phyloP scores from a whole-genome alignment of 2,888 invertebrate genomes.

The Cryptocheilus praepositus region DNA sequence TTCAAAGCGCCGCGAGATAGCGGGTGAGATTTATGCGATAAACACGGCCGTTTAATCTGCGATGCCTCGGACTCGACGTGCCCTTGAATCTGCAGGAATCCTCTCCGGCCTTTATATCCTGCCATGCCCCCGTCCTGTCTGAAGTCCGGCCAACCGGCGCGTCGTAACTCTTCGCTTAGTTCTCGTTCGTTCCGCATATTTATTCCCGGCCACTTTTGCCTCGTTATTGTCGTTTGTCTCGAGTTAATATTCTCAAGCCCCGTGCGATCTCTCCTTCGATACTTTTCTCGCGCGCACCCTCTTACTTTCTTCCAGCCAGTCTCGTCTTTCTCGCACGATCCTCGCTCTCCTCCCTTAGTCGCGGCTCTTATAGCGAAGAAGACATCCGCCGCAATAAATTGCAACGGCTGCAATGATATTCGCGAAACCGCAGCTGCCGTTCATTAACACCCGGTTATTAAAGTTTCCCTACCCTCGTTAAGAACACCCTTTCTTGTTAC shows the following conservation, averaged over 20 bases:
- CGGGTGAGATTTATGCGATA: no score
- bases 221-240: constrained; percentile 28
- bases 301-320: neutral
- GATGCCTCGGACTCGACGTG: no score
- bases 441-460: constrained; percentile 53
- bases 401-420: constrained; percentile 32
- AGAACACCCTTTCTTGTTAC: constrained; percentile 31
- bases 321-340: neutral
- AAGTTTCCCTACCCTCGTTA: constrained; percentile 37
- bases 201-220: constrained; percentile 22
- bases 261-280: neutral
- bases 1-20: no score
- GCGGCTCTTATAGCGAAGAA: constrained; percentile 11
- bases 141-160: no score
- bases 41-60: no score
- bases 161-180: neutral
- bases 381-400: constrained; percentile 32
- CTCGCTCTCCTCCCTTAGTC: neutral
- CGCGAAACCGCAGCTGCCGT: constrained; percentile 49
- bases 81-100: no score
- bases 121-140: neutral
- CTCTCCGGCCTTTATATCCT: neutral
- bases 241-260: constrained; percentile 14
- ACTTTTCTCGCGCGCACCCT: neutral
- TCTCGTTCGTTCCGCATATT: constrained; percentile 15